Evolutionary conservation across 1,140 invertebrate genomes (phyloP).

Genomic region (Caligus rogercresseyi): DNA sequence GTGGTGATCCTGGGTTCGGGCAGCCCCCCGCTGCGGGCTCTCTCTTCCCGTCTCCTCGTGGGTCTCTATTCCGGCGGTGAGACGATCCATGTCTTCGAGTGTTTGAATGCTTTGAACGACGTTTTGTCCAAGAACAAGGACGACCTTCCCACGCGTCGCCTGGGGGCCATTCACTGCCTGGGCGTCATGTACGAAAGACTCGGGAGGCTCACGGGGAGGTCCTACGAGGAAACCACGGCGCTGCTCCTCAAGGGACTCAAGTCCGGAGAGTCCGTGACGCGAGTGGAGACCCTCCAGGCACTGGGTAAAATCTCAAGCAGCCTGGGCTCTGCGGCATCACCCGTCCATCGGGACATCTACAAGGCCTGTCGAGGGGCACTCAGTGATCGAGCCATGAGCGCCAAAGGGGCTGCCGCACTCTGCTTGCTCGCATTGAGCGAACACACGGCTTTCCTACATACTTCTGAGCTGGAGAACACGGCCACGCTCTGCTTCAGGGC

Average conservation of each 20-base stretch:
- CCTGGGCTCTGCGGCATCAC: slow-evolving; percentile 66
- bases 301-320: slow-evolving; percentile 48
- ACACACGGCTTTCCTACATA: slow-evolving; percentile 68
- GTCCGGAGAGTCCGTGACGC: slow-evolving; percentile 83
- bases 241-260: slow-evolving; percentile 34
- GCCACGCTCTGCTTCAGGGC: slow-evolving; percentile 72
- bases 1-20: background rate
- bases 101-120: slow-evolving; percentile 31
- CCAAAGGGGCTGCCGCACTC: slow-evolving; percentile 65
- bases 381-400: slow-evolving; percentile 73
- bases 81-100: background rate
- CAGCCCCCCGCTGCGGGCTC: background rate
- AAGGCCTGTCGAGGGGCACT: slow-evolving; percentile 65
- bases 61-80: background rate
- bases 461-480: slow-evolving; percentile 70
- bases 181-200: slow-evolving; percentile 95
- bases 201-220: slow-evolving; percentile 92
- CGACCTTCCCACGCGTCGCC: slow-evolving; percentile 68
- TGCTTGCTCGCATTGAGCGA: slow-evolving; percentile 76
- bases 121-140: slow-evolving; percentile 92
- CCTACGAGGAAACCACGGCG: slow-evolving; percentile 91
- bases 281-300: slow-evolving; percentile 91
- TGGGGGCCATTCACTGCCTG: slow-evolving; percentile 91
- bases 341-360: slow-evolving; percentile 79
- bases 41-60: background rate